phyloP scores from a whole-genome alignment of 2,113 vertebrate species.

The Lonchura striata region DNA sequence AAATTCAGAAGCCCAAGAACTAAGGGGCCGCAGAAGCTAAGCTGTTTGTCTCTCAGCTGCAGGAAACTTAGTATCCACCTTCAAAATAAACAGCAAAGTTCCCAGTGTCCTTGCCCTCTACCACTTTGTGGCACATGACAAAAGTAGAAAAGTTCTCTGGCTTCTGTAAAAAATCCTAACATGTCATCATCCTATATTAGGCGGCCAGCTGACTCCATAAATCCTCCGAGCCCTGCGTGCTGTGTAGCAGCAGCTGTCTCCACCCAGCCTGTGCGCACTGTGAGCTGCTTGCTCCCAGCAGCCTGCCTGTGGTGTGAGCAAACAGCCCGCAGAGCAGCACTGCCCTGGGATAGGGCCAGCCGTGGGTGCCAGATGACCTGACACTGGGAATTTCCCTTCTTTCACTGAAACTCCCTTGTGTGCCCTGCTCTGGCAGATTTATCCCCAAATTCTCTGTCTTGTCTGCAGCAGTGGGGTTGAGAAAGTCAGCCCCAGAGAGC shows the following conservation, averaged over 20 bases:
- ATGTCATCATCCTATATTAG: not conserved
- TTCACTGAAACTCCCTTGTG: not conserved
- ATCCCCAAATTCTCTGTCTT: not conserved
- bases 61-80: not conserved
- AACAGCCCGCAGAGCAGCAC: no score
- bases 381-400: not conserved
- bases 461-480: not conserved
- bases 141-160: not conserved
- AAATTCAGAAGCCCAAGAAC: not conserved
- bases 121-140: fast-evolving
- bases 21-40: not conserved
- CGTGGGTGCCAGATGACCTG: not conserved
- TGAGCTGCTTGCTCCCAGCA: not conserved
- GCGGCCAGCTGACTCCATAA: not conserved
- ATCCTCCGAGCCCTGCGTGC: not conserved
- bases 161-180: not conserved
- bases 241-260: not conserved
- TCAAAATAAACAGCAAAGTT: not conserved
- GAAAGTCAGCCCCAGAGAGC: not conserved
- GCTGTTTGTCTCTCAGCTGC: not conserved
- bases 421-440: not conserved
- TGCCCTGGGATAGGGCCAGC: not conserved
- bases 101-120: not conserved
- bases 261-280: not conserved
- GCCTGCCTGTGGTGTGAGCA: not conserved